A percentile compares a stretch with the other conserved stretches of the same genome.
phyloP scores from a whole-genome alignment of 35 echinoderm and acorn worm species.

The Apostichopus californicus region DNA sequence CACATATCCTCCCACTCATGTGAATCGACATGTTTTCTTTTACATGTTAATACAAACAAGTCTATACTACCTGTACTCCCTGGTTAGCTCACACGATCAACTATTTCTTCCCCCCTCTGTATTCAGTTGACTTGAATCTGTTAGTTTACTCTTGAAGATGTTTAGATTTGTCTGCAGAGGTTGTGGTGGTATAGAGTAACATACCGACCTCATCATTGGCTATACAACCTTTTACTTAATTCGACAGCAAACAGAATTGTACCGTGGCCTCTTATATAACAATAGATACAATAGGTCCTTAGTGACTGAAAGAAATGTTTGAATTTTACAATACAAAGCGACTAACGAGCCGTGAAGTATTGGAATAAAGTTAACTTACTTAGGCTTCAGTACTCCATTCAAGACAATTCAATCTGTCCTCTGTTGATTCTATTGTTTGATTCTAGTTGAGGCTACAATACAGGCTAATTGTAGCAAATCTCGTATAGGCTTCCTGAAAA shows the following conservation, averaged over 20 bases:
- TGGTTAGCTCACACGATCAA: too few species aligned
- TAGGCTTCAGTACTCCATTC: constrained; percentile 31
- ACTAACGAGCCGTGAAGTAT: constrained; percentile 35
- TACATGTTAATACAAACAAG: too few species aligned
- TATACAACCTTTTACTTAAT: neutral
- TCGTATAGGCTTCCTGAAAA: neutral
- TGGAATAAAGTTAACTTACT: constrained; percentile 23
- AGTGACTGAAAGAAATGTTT: constrained; percentile 47
- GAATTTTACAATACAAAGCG: constrained; percentile 44
- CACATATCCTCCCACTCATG: too few species aligned
- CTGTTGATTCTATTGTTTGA: neutral
- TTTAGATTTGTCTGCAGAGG: too few species aligned
- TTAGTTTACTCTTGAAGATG: too few species aligned
- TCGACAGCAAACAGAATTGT: constrained; percentile 48
- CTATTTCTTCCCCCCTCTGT: too few species aligned
- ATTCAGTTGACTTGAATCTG: too few species aligned
- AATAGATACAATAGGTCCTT: constrained; percentile 41
- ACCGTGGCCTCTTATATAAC: neutral
- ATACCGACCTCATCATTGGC: neutral
- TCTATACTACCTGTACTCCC: too few species aligned
- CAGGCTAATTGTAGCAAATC: constrained; percentile 50
- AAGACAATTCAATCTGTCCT: neutral
- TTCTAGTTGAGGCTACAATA: neutral
- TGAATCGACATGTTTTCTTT: too few species aligned
- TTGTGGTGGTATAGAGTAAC: neutral